Evolutionary conservation across 2,797 vertebrate genomes (phyloP), one percentile per base, ranked within the genome.

Genomic region (Gobio occitaniae): DNA sequence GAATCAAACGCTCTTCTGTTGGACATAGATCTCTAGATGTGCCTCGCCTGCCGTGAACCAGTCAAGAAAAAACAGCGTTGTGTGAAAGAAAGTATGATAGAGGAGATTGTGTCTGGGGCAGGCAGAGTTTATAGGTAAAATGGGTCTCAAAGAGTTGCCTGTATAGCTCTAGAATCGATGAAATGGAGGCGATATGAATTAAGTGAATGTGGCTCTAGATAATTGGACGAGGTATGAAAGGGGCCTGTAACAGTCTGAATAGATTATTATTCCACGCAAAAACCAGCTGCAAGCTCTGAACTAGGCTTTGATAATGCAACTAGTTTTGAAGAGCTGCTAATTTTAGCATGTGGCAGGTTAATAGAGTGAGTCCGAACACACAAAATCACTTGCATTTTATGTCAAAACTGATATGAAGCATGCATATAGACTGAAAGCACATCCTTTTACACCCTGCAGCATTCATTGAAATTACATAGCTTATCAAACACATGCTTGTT

Each of bases 401-500:
- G 19, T 47, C n/a, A 56, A 21, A 74, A 76, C 75, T 79, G 83
- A 61, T 9, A 16, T 29, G 66, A 47, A 59, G 74, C 50, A 59
- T 68, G 74, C 25, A 12, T 71, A 36, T 59, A 77, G 83, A 63
- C 19, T 25, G n/a, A 80, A 85, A 66, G 69, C 86, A 82, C 69
- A 83, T 83, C 88, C 59, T 54, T 87, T 86, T 52, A 56, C 82
- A 82, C 56, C 68, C 80, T 36, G 52, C 54, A 86, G 71, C 81
- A 78, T 86, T 63, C 80, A 84, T 75, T 85, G 77, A 69, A 83
- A 88, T 88, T 80, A 84, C 77, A 70, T 32, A 74, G 81, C 74
- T 78, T 72, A 78, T 81, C 78, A 78, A 69, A 94, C 90, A 89
- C 80, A 85, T 87, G 87, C 83, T 89, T 82, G 89, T 93, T 94